Conservation (phyloP, 1,140 invertebrate genomes). For the Papilio aristodemus region DNA sequence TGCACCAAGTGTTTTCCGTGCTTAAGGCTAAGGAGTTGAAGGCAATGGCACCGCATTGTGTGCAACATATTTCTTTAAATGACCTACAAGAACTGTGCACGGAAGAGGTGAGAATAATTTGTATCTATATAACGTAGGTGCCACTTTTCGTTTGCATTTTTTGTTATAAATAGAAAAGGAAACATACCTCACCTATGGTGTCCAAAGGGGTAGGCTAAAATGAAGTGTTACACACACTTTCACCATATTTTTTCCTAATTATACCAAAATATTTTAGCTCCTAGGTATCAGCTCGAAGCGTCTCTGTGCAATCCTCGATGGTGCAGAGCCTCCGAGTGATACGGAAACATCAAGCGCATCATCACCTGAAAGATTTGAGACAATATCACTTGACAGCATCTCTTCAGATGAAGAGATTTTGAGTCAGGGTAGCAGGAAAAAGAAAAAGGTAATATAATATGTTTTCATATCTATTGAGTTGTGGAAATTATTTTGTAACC, state of each 20-base stretch:
- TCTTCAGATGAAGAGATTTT: conserved; percentile 80
- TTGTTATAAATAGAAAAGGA: too few species aligned
- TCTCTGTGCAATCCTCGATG: conserved; percentile 79
- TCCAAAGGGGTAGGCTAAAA: too few species aligned
- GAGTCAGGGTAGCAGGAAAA: conserved; percentile 54
- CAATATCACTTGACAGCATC: conserved; percentile 83
- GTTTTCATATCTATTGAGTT: too few species aligned
- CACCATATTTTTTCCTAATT: too few species aligned
- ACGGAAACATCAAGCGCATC: conserved; percentile 78
- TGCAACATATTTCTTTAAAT: conserved; percentile 80
- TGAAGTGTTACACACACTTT: too few species aligned
- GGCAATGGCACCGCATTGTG: conserved; percentile 82
- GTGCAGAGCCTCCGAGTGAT: conserved; percentile 80
- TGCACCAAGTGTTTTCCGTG: conserved; percentile 83
- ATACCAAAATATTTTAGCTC: conserved; percentile 50
- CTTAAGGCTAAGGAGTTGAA: conserved; percentile 83
- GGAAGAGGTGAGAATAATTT: conserved; percentile 76
- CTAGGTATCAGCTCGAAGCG: conserved; percentile 82
- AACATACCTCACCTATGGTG: too few species aligned
- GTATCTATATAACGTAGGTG: background rate
- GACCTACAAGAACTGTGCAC: conserved; percentile 83
- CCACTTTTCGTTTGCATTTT: too few species aligned
- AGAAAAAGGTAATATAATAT: conserved; percentile 51
- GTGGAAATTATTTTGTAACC: too few species aligned
- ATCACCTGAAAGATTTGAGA: conserved; percentile 67